Base-by-base conservation (phyloP, 2,113 vertebrate genomes). In the Sarotherodon lohbergeri region DNA sequence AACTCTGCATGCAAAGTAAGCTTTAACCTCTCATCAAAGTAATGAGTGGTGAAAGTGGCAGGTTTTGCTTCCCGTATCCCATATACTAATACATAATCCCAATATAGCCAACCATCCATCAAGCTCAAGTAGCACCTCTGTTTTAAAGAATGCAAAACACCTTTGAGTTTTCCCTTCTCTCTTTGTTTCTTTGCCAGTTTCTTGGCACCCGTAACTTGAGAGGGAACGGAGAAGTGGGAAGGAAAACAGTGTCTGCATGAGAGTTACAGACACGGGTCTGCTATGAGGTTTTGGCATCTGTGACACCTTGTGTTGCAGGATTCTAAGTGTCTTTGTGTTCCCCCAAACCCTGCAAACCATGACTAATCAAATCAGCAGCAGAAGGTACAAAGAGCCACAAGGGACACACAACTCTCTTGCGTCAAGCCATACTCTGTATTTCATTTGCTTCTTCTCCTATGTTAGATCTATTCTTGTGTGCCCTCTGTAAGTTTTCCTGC, bases 351-450 rank as follows among this genome's bases (percentile, higher is more conserved):
- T 63, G 90, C 73, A 63, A 88, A 91, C 59, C 68, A 91, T 17
- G 22, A 92, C 92, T 93, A 95, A 95, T 94, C 73, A 95, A 93
- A 95, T 57, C 0, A 90, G 79, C 34, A 68, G 85, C 84, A 89
- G n/a, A 78, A 54, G 84, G 50, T 90, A 90, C 93, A 88, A 89
- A 86, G 86, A 82, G 81, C 83, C 85, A 81, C 66, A 32, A 22
- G 81, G 76, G 87, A 92, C 46, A 43, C 71, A 91, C 71, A 85
- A 89, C 36, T 85, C 84, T 68, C 79, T 78, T 78, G 46, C 27
- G 7, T 86, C 52, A 50, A 61, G 22, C 63, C 85, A 78, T 91
- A 56, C 52, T 80, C 43, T 29, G 17, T n/a, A n/a, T 59, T 81
- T 83, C 84, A 9, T 84, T 86, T 32, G 27, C 36, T 71, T 54